These are phyloP conservation scores for Alouatta palliata DNA, from an alignment of 2,113 vertebrate species.

Conservation along the genomic window DNA sequence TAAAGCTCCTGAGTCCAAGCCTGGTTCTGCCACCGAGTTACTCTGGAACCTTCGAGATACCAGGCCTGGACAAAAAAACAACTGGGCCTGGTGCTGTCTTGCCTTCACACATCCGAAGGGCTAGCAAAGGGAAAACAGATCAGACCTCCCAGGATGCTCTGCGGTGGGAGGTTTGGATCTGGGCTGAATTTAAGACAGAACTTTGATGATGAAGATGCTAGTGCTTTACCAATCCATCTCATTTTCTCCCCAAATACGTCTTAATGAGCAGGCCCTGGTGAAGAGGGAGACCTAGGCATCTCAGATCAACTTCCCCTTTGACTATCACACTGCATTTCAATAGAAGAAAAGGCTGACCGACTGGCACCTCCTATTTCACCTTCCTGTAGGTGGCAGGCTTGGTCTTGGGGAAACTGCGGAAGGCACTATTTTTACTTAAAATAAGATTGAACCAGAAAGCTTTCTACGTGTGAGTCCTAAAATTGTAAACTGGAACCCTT, in stretches of 20 bases:
- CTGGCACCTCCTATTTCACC: no score
- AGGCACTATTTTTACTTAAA: no score
- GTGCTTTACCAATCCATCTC: background rate
- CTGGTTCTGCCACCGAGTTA: background rate
- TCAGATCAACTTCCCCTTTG: no score
- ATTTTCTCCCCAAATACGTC: background rate
- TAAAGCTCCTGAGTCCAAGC: background rate
- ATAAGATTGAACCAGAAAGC: no score
- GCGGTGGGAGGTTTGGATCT: rapidly evolving
- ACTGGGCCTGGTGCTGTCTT: background rate
- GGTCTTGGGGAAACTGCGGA: no score
- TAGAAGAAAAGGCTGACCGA: no score
- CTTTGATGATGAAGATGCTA: rapidly evolving
- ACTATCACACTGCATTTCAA: no score
- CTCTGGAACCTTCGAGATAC: background rate
- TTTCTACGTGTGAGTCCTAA: no score
- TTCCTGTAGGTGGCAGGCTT: no score
- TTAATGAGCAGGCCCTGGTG: background rate
- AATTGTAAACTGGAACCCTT: no score
- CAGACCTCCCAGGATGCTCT: rapidly evolving
- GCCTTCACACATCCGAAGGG: background rate
- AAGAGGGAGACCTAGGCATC: no score
- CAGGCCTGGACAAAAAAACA: background rate
- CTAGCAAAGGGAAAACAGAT: background rate
- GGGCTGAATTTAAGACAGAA: background rate